Base-by-base conservation (phyloP, 2,113 vertebrate species). In the Lates calcarifer region DNA sequence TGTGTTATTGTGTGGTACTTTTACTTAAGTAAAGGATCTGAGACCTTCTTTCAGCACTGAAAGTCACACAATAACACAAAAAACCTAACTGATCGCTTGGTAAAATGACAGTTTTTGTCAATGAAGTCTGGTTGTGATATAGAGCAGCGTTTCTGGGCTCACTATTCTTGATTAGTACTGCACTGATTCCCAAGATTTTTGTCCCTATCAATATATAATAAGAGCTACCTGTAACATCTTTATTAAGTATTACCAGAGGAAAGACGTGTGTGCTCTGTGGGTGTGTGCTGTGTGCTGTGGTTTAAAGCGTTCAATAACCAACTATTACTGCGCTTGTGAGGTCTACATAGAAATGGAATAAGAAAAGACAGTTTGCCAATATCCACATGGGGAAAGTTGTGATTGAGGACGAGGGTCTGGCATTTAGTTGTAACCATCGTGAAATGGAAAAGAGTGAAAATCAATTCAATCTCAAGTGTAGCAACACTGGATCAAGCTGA, bases 381-480 rank as follows among this genome's bases (percentile, higher is more conserved):
- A 77, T 33, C 28, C 61, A 68, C 45, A 28, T 13, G 49, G 45
- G 20, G n/a, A 67, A 24, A 53, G 69, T n/a, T 65, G 63, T 55
- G 69, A 65, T 41, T 57, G 31, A 81, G 28, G 82, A 67, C 47
- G 45, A 82, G 63, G 45, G 3, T 57, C 60, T 55, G 70, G 70
- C 63, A 53, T 88, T 85, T 61, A 70, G 75, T 2, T 20, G 58
- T 39, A 60, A 20, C 20, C n/a, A n/a, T 10, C 31, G 22, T 35
- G 58, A 75, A 76, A 76, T 60, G 61, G 31, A 71, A 57, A 61
- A 53, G 80, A 75, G 60, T 64, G 62, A 41, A 89, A 77, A 87
- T 87, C 87, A 70, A 81, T 91, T 22, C 28, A 22, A 11, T 41
- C 69, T 67, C 24, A 2, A 26, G 57, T 62, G 60, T 15, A 20